phyloP scores from a whole-genome alignment of 2,888 invertebrate species.

The Odontomyia ornata region DNA sequence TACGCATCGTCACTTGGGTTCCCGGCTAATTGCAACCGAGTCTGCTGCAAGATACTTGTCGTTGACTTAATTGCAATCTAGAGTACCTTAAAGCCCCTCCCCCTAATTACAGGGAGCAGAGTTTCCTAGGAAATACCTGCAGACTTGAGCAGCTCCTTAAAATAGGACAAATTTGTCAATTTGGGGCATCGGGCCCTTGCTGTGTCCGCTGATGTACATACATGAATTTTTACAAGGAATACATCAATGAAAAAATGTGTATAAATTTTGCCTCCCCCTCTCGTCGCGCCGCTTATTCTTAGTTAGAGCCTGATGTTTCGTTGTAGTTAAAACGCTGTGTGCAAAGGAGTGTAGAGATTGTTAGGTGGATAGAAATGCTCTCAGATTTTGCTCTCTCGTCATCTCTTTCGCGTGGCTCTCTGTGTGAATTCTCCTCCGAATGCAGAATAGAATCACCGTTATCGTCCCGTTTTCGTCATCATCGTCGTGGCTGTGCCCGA shows the following conservation, averaged over 20 bases:
- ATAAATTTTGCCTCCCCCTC: background rate
- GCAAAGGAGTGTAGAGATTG: background rate
- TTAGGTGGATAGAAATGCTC: background rate
- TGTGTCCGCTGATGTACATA: conserved; percentile 17
- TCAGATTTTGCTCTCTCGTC: background rate
- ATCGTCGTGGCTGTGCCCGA: background rate
- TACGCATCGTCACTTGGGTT: background rate
- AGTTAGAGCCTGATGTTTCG: conserved; percentile 5
- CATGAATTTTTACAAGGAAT: conserved; percentile 37
- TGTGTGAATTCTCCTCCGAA: conserved; percentile 13
- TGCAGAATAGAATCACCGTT: conserved; percentile 25
- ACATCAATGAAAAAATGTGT: conserved; percentile 32
- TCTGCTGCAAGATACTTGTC: background rate
- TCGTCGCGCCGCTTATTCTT: background rate
- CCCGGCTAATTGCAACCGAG: background rate
- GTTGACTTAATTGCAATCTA: background rate
- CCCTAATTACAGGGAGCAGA: background rate
- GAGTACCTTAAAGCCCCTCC: background rate
- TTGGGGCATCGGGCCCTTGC: conserved; percentile 28
- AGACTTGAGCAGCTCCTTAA: background rate
- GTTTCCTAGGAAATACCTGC: background rate
- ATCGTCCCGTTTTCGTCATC: conserved; percentile 8
- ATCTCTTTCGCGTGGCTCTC: conserved; percentile 17
- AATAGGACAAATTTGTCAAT: conserved; percentile 39
- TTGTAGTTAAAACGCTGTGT: background rate